A percentile compares a stretch with the other conserved stretches of the same genome.
Conservation (phyloP, 2,113 vertebrate species). For the Pelvicachromis taeniatus region DNA sequence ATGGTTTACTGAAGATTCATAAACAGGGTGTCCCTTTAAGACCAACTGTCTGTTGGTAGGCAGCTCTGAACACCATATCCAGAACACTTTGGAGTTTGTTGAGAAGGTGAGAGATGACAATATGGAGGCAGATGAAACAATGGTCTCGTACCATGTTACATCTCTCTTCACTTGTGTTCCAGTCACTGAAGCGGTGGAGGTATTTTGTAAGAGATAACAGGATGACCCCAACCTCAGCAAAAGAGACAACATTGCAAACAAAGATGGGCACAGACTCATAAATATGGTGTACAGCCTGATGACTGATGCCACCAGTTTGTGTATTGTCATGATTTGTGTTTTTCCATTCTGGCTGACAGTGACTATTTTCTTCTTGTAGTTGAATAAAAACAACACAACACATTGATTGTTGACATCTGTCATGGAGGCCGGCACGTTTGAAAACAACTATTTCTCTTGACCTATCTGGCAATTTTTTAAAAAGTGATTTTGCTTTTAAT, state of each 20-base stretch:
- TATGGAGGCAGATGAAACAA: background rate
- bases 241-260: background rate
- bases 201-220: background rate
- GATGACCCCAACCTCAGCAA: background rate
- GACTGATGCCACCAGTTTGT: background rate
- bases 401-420: background rate
- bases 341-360: background rate
- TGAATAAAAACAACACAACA: background rate
- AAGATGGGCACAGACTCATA: background rate
- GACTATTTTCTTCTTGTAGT: background rate
- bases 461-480: too few species aligned
- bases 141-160: background rate
- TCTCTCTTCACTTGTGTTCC: background rate
- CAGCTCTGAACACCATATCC: background rate
- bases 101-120: background rate
- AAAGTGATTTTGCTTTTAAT: background rate
- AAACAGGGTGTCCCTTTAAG: fast-evolving
- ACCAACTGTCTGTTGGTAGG: background rate
- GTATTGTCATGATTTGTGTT: background rate
- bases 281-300: background rate
- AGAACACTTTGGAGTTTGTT: fast-evolving
- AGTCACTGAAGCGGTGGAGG: fast-evolving
- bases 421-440: background rate
- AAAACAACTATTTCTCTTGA: fast-evolving
- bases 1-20: background rate